These are phyloP conservation scores for Tapirus indicus DNA, from an alignment of 2,797 vertebrate genomes.

Conservation along the genomic window DNA sequence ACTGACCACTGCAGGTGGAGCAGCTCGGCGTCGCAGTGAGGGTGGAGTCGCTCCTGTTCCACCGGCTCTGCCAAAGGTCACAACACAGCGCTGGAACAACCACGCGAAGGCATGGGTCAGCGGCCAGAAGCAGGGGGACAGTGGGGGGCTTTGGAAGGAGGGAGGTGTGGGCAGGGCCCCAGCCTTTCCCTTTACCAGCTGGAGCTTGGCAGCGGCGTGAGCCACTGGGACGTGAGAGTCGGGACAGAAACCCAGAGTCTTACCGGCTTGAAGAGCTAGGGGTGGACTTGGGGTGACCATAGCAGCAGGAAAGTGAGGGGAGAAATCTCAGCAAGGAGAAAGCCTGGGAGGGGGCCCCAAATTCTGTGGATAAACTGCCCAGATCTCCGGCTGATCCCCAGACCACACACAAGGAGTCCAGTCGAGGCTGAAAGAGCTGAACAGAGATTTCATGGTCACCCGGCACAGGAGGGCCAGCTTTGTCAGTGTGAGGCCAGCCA, in stretches of 20 bases:
- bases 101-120: accelerated
- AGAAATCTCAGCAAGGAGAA: not conserved
- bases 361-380: not conserved
- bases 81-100: not conserved
- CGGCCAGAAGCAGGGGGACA: not conserved
- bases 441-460: not conserved
- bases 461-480: not conserved
- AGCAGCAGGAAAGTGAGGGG: too few species aligned
- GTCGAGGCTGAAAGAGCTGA: not conserved
- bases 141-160: not conserved
- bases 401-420: not conserved
- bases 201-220: not conserved
- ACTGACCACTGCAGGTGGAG: not conserved
- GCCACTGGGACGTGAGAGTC: not conserved
- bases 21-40: too few species aligned
- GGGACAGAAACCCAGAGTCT: not conserved
- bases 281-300: not conserved
- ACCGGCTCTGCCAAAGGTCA: too few species aligned
- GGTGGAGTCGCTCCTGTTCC: too few species aligned
- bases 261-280: not conserved
- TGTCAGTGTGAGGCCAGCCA: not conserved
- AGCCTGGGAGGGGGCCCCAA: accelerated
- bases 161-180: too few species aligned
- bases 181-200: too few species aligned
- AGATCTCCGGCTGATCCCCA: not conserved